Conservation (phyloP, 2,888 invertebrate species). For the Eristalis intricaria region DNA sequence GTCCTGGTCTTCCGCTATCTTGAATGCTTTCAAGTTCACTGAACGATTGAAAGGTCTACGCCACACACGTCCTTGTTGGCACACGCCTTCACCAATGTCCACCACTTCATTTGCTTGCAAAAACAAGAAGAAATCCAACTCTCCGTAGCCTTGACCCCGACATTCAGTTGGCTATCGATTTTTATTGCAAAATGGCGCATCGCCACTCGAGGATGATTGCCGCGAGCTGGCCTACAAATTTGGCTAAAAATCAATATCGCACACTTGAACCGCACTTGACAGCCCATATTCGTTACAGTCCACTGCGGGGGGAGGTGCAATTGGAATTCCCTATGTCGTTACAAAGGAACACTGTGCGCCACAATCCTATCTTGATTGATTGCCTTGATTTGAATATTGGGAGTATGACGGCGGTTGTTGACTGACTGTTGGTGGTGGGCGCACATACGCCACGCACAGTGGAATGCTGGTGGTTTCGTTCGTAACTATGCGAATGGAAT, state of each 20-base stretch:
- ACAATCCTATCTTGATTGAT: constrained; percentile 54
- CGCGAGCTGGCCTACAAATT: background rate
- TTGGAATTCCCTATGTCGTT: constrained; percentile 46
- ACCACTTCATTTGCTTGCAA: background rate
- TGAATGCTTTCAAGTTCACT: background rate
- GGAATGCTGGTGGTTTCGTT: background rate
- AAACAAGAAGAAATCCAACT: background rate
- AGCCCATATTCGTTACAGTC: constrained; percentile 2
- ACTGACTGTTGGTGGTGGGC: background rate
- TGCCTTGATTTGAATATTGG: constrained; percentile 40
- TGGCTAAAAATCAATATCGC: background rate
- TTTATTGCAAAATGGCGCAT: background rate
- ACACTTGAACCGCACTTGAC: background rate
- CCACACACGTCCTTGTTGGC: background rate
- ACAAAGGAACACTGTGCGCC: constrained; percentile 4
- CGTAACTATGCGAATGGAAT: background rate
- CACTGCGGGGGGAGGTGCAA: constrained; percentile 1
- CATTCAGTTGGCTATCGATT: background rate
- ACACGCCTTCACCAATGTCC: background rate
- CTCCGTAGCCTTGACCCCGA: background rate
- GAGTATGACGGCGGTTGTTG: background rate
- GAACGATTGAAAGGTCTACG: background rate
- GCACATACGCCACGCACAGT: background rate
- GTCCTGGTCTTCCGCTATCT: background rate
- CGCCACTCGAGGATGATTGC: background rate